Base-by-base conservation (phyloP, 2,888 invertebrate genomes). In the Helicoverpa assulta region DNA sequence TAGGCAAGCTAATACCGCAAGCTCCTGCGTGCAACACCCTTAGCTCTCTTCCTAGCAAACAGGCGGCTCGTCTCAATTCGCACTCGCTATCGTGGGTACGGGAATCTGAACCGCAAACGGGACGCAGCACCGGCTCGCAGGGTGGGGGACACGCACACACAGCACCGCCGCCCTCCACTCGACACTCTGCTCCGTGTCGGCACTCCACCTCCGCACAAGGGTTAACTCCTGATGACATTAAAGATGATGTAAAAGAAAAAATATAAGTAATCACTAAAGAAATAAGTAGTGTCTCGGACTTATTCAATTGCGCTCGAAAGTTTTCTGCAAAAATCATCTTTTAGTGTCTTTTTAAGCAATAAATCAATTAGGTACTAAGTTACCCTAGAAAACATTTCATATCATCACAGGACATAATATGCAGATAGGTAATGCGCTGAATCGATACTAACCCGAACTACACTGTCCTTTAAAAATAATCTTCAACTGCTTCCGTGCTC, bases 101-200 rank as follows among this genome's bases (percentile, higher is more conserved):
- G 3, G 98, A 98, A 88, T 99, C 98, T 4, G 97, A 97, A 4
- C 98, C 98, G 92, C 99, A 99, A 14, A 99, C 98, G 5, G 98
- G 98, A 58, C 97, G 96, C 95, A 98, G 96, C 61, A 98, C 96
- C 14, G 97, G 97, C 91, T 98, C 98, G 90, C 98, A 98, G 37
- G 96, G 96, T 16, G 97, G 96, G 0, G 98, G 97, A 90, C 99
- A 99, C 73, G 97, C 97, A 91, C 99, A 99, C 78, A 97, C 97
- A 0, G 98, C 98, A 0, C 98, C 98, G 72, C 92, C 92, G 16
- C 95, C 95, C 94, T 98, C 97, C 85, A 99, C 98, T 65, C 97
- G 97, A 90, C 99, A 99, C 90, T 98, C 98, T 85, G 98, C 97
- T 29, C 98, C 97, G 78, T 97, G 96, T 47, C 97, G 96, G 91